These are phyloP conservation scores for Gulo gulo DNA, from an alignment of 2,113 vertebrate genomes.

Conservation along the genomic window DNA sequence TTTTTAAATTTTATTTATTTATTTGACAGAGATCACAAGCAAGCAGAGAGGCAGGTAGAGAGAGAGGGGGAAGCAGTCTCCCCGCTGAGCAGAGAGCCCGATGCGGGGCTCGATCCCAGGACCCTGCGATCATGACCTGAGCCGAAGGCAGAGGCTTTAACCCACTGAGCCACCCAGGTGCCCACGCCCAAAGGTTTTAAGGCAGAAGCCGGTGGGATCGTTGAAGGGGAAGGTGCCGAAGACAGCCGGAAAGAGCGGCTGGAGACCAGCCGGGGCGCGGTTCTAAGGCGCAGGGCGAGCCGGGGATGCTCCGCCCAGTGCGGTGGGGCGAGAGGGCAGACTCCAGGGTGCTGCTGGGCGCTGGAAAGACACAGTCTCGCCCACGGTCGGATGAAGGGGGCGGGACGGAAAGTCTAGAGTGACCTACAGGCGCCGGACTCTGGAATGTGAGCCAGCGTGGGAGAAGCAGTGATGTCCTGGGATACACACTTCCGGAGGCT, in stretches of 20 bases:
- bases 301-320: too few relatives aligned
- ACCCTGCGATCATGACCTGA: too few relatives aligned
- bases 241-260: not conserved
- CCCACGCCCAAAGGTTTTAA: not conserved
- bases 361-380: not conserved
- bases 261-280: not conserved
- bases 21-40: too few relatives aligned
- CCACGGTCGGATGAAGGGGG: too few relatives aligned
- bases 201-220: not conserved
- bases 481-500: not conserved
- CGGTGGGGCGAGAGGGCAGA: not conserved
- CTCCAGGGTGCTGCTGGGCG: not conserved
- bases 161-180: too few relatives aligned
- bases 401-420: not conserved
- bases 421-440: not conserved
- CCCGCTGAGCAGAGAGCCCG: too few relatives aligned
- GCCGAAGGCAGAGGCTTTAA: too few relatives aligned
- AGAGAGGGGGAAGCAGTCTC: too few relatives aligned
- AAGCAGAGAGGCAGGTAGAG: too few relatives aligned
- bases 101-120: too few relatives aligned
- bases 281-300: accelerated
- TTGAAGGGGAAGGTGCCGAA: not conserved
- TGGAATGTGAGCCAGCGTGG: not conserved
- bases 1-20: too few relatives aligned
- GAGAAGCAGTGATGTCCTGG: not conserved